These are phyloP conservation scores for Drosophila pullipes DNA, from an alignment of 2,888 invertebrate genomes.

Conservation along the genomic window DNA sequence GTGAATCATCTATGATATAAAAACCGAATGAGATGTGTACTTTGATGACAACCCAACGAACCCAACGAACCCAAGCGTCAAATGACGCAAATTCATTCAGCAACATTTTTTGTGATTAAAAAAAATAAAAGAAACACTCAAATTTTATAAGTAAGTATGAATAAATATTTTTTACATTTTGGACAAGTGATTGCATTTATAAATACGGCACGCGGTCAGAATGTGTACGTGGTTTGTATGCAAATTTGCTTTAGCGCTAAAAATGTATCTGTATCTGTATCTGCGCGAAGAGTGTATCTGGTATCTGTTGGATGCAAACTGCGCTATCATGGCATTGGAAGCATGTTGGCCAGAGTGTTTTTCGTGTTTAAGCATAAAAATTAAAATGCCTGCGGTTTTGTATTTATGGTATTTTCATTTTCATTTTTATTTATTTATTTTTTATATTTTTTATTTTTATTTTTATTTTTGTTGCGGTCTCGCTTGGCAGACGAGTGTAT, in stretches of 20 bases:
- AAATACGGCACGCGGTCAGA: constrained; percentile 28
- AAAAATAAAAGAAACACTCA: constrained; percentile 12
- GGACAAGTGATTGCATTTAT: constrained; percentile 57
- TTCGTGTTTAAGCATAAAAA: constrained; percentile 58
- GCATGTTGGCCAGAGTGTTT: constrained; percentile 44
- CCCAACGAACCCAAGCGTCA: constrained; percentile 27
- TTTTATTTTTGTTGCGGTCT: constrained; percentile 19
- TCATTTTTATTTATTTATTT: constrained; percentile 6
- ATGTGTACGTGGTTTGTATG: constrained; percentile 57
- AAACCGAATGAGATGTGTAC: constrained; percentile 3
- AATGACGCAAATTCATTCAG: constrained; percentile 76
- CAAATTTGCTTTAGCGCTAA: constrained; percentile 39
- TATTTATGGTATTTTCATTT: constrained; percentile 34
- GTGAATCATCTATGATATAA: constrained; percentile 44
- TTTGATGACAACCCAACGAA: constrained; percentile 34
- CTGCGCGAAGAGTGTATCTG: constrained; percentile 55
- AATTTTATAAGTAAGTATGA: neutral
- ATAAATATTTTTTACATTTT: constrained; percentile 12
- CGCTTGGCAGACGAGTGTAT: constrained; percentile 63
- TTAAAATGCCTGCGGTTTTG: constrained; percentile 70
- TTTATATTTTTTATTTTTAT: neutral
- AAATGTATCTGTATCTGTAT: constrained; percentile 2
- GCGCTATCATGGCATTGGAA: constrained; percentile 43
- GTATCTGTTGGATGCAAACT: constrained; percentile 64
- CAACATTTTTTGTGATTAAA: constrained; percentile 49